phyloP scores from a whole-genome alignment of 2,888 invertebrate species.

The Chloroclystis v-ata region DNA sequence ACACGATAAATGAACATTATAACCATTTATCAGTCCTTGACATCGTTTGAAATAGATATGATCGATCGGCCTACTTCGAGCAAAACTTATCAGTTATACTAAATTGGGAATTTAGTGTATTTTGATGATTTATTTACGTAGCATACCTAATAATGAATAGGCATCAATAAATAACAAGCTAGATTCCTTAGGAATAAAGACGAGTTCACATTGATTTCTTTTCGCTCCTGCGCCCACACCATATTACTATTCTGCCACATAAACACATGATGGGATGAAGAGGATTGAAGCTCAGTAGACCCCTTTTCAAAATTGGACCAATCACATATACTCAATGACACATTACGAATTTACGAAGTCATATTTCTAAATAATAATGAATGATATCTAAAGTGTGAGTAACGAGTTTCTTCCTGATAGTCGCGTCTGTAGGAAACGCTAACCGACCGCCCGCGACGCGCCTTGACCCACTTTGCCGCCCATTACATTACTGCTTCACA shows the following conservation, averaged over 20 bases:
- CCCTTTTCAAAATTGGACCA: too few relatives aligned
- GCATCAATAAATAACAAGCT: too few relatives aligned
- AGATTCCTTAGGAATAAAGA: too few relatives aligned
- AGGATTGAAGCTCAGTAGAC: too few relatives aligned
- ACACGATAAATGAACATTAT: slow-evolving; percentile 4
- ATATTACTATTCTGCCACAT: too few relatives aligned
- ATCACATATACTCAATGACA: too few relatives aligned
- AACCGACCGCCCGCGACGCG: slow-evolving; percentile 51
- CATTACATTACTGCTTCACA: slow-evolving; percentile 18
- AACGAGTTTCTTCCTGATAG: slow-evolving; percentile 65
- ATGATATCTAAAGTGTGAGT: slow-evolving; percentile 47
- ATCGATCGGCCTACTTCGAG: slow-evolving; percentile 27
- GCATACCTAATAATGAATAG: too few relatives aligned
- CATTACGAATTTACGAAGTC: background rate
- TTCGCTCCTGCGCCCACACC: too few relatives aligned
- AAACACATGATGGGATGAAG: too few relatives aligned
- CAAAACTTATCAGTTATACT: slow-evolving; percentile 8
- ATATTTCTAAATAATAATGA: slow-evolving; percentile 35
- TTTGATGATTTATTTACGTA: too few relatives aligned
- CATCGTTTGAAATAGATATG: slow-evolving; percentile 34
- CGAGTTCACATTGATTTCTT: too few relatives aligned
- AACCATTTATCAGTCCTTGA: slow-evolving; percentile 39
- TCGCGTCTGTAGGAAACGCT: slow-evolving; percentile 58
- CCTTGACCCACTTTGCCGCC: slow-evolving; percentile 70
- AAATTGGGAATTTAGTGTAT: background rate